Percentiles rank a stretch among this genome's conserved stretches.
Evolutionary conservation across 2,888 invertebrate species (phyloP).

Genomic region (Lingula anatina): DNA sequence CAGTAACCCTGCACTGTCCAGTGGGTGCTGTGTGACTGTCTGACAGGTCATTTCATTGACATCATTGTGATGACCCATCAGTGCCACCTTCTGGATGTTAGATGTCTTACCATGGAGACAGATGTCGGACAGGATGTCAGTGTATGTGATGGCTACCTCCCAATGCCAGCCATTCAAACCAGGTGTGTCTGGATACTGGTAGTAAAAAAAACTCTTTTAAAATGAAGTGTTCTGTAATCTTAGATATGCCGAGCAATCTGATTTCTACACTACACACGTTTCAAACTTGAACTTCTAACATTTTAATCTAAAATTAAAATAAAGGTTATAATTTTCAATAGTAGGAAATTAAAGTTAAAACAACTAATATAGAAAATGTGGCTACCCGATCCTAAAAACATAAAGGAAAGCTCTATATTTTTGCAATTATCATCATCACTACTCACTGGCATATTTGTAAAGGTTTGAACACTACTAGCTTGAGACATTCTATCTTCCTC

Average conservation of each 20-base stretch:
- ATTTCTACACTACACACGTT: too few species aligned
- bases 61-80: slow-evolving; percentile 34
- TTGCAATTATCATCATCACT: too few species aligned
- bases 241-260: too few species aligned
- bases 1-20: slow-evolving; percentile 40
- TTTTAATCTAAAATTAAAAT: too few species aligned
- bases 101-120: slow-evolving; percentile 39
- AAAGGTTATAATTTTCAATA: too few species aligned
- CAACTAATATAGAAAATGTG: too few species aligned
- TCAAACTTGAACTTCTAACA: too few species aligned
- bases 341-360: too few species aligned
- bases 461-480: slow-evolving; percentile 37
- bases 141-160: slow-evolving; percentile 47
- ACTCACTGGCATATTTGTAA: slow-evolving; percentile 35
- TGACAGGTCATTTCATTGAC: slow-evolving; percentile 23
- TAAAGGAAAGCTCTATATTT: too few species aligned
- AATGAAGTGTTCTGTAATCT: too few species aligned
- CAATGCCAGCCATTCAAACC: slow-evolving; percentile 49
- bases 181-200: slow-evolving; percentile 23
- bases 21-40: slow-evolving; percentile 18
- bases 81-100: slow-evolving; percentile 42
- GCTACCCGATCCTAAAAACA: too few species aligned
- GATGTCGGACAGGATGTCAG: slow-evolving; percentile 41
- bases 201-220: too few species aligned
- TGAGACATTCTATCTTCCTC: slow-evolving; percentile 34